Conservation (phyloP, 2,113 vertebrate species). For the Gavia stellata region DNA sequence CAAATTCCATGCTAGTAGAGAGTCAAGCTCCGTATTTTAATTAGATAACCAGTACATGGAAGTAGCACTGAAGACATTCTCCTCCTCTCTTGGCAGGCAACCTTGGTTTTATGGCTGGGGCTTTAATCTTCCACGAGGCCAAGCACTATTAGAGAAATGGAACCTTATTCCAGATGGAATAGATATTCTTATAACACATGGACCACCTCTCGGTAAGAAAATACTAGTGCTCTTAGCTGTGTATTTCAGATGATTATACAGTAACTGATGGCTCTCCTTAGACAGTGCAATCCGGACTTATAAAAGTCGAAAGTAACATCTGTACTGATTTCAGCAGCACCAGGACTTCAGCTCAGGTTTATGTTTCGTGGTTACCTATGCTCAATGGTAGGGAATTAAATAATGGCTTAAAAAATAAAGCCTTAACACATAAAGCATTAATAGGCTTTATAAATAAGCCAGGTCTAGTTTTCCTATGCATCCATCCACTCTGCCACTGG, state of each 20-base stretch:
- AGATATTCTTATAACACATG: constrained; percentile 93
- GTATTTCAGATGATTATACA: not conserved
- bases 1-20: not conserved
- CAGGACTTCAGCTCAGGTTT: not conserved
- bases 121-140: constrained; percentile 93
- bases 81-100: constrained; percentile 80
- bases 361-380: not conserved
- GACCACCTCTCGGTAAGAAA: constrained; percentile 91
- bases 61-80: constrained; percentile 47
- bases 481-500: not conserved
- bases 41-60: constrained; percentile 34
- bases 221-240: not conserved
- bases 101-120: constrained; percentile 99
- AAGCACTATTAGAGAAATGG: constrained; percentile 97
- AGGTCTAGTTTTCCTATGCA: not conserved
- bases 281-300: not conserved
- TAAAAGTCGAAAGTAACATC: not conserved
- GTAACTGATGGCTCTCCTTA: not conserved
- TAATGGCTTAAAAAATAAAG: not conserved
- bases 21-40: not conserved
- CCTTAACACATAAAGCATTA: not conserved
- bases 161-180: constrained; percentile 94
- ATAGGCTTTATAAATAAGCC: not conserved
- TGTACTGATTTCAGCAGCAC: not conserved
- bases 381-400: not conserved